Base-by-base conservation (phyloP, 2,797 vertebrate species). In the Cirrhinus mrigala region DNA sequence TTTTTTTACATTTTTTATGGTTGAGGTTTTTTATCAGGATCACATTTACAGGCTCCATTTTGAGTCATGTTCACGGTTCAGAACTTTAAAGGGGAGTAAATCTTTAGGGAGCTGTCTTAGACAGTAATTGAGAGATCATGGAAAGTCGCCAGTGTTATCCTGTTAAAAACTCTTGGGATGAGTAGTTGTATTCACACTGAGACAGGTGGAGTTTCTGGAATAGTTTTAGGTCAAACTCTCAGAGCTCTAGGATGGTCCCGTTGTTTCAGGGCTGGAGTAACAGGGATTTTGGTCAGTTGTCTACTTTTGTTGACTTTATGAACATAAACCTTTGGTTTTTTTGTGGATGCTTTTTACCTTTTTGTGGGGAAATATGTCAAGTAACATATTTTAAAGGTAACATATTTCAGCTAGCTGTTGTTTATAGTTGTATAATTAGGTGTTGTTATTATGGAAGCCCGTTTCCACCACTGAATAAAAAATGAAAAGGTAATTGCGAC, bases 1-100 rank as follows among this genome's bases (percentile, higher is more conserved):
- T 66, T 88, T 87, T 74, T 24, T 27, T 27, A 60, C 58, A 16
- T 27, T 64, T 29, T 71, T 88, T 87, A 69, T 86, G 73, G 44
- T 88, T 79, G 75, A 74, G 70, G 37, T 73, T 69, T n/a, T 52
- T 56, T 44, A 80, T 80, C 69, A 20, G 56, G 48, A 64, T 76
- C n/a, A 70, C 50, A 62, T 83, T 44, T 86, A 66, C 66, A 83
- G 81, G 60, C 46, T 7, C 16, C 6, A n/a, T 75, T 83, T 80
- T 54, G 16, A 48, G 10, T 6, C 44, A 37, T 52, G 5, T 33
- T 79, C n/a, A 79, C 2, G 50, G 48, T 79, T 54, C 37, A 68
- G 22, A 14, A 52, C 66, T 83, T 75, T 71, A 75, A 85, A 18
- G 9, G 3, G 12, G 46, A 79, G 12, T 27, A 44, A 46, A 54